Percentiles rank a stretch among this genome's conserved stretches.
Conservation (phyloP, 2,113 vertebrate species). For the Heterotis niloticus region DNA sequence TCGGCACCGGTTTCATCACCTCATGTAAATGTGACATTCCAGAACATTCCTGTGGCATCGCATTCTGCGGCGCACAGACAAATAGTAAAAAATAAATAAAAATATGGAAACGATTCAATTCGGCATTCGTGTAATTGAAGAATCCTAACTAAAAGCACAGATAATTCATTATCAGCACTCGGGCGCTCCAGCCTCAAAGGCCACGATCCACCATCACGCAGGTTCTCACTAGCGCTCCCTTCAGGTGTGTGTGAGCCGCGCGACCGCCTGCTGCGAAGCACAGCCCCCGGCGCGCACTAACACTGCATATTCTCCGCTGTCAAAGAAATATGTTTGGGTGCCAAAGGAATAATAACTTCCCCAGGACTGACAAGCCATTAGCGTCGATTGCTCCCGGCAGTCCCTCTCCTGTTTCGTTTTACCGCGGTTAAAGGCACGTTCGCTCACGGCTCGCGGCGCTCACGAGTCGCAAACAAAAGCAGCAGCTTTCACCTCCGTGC, state of each 20-base stretch:
- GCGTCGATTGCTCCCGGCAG: background rate
- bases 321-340: background rate
- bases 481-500: no score
- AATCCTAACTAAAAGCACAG: conserved; percentile 21
- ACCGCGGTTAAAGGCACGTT: background rate
- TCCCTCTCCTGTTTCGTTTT: background rate
- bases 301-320: background rate
- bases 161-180: conserved; percentile 19
- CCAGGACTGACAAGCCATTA: background rate
- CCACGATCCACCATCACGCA: background rate
- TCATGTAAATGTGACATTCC: conserved; percentile 22
- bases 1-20: background rate
- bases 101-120: background rate
- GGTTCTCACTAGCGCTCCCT: background rate
- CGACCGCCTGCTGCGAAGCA: no score
- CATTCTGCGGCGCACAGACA: conserved; percentile 26
- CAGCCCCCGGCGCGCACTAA: background rate
- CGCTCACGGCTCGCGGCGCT: no score
- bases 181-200: background rate
- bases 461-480: no score
- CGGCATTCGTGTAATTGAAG: conserved; percentile 13
- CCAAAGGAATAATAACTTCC: background rate
- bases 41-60: conserved; percentile 33
- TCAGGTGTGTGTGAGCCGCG: background rate
- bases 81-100: background rate